Base-by-base conservation (phyloP, 2,797 vertebrate species). In the Anabas testudineus region DNA sequence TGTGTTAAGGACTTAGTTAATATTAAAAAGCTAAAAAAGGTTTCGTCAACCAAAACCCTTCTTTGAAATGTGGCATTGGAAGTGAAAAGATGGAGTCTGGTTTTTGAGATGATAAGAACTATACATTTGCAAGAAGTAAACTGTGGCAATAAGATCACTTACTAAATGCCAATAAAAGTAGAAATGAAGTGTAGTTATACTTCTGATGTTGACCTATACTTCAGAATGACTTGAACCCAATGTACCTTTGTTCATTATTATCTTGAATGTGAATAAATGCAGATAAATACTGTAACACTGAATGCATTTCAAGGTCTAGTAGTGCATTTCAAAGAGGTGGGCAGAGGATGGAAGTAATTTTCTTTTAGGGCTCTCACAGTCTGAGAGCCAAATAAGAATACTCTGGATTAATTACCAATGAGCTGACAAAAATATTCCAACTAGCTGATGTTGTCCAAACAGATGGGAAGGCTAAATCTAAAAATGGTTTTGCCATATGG, bases 321-420 rank as follows among this genome's bases (percentile, higher is more conserved):
- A 22, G 63, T 73, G 34, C 32, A 55, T 49, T 67, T 47, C n/a
- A 55, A 41, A 62, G 54, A 53, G 30, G 36, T 34, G 46, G 21
- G 62, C 43, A 21, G 65, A 71, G 61, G 47, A 68, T 64, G 42
- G 67, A 72, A 67, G 60, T 61, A 42, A 79, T 83, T 76, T 78
- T 61, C 59, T 83, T 74, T 71, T 48, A 66, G 56, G 56, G 66
- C 77, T 82, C 52, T 78, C 53, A 14, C 47, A 76, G 62, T 28
- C 28, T 47, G 42, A 63, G 53, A 53, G 63, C 65, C 64, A 76
- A 60, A 78, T 0, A 16, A 72, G 75, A 83, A 67, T 73, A 81
- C 64, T 83, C 71, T 74, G 47, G 42, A 71, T 75, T 73, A 75
- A 78, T 74, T 70, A 47, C 71, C 37, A 51, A 32, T 64, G 54